Percentiles rank a stretch among this genome's conserved stretches.
phyloP scores from a whole-genome alignment of 2,888 invertebrate species.

The Luperina testacea region DNA sequence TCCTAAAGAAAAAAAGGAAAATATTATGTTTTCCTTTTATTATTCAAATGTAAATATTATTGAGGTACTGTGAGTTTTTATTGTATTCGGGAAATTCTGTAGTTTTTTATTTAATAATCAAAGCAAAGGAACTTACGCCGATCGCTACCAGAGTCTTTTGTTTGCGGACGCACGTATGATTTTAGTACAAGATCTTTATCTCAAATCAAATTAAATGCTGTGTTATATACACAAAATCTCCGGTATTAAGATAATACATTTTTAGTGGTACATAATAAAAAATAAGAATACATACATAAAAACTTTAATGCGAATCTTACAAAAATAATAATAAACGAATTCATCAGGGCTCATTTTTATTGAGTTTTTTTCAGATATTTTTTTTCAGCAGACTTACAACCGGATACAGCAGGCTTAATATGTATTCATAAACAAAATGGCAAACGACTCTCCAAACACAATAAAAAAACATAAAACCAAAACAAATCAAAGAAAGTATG shows the following conservation, averaged over 20 bases:
- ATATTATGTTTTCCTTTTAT: background rate
- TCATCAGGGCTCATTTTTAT: no score
- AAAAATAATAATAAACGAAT: background rate
- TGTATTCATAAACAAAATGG: background rate
- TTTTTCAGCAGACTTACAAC: no score
- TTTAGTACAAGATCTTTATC: constrained; percentile 56
- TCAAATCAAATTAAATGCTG: constrained; percentile 42
- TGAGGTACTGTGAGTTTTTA: background rate
- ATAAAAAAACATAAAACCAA: background rate
- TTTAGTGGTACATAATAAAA: background rate
- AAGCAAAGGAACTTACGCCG: constrained; percentile 25
- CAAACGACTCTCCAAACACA: background rate
- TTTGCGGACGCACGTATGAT: constrained; percentile 48
- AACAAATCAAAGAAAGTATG: constrained; percentile 34
- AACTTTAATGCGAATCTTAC: background rate
- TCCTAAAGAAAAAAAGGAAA: background rate
- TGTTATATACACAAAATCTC: constrained; percentile 43
- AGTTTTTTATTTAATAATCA: background rate
- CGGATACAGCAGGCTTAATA: background rate
- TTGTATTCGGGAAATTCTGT: background rate
- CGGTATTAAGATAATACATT: background rate
- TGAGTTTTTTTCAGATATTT: background rate
- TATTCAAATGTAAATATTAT: background rate
- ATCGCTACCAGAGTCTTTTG: constrained; percentile 52
- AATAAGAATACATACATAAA: background rate